Evolutionary conservation across 2,113 vertebrate species (phyloP), one percentile per base, ranked within the genome.

Genomic region (Zootoca vivipara): DNA sequence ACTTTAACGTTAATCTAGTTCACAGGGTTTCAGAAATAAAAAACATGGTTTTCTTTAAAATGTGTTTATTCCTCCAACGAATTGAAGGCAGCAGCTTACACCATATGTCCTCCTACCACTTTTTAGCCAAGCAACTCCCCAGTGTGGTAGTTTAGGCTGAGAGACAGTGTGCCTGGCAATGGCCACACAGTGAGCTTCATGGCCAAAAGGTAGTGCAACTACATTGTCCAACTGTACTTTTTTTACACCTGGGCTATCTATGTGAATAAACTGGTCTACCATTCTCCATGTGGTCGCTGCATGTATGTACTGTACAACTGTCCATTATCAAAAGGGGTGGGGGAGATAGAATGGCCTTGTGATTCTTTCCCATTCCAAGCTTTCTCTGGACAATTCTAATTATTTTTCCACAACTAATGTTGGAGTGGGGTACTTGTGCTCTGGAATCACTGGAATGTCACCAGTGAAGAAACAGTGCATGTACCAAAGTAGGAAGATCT

Each of bases 11-110:
- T 82, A 35, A 75, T 65, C 7, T 8, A 22, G 73, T 90, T 78
- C 69, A 82, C 69, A 6, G 52, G 38, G 78, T 78, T 89, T 83
- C 70, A 69, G 91, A 83, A 83, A 84, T 87, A 30, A 3, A 3
- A 28, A 5, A 16, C 28, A 52, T 74, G 12, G 16, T 62, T 62
- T 62, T 20, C 58, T 62, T 20, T 4, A 62, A 62, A 62, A 62
- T 62, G 5, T 0, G 1, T 62, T 62, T 62, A 62, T 62, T 62
- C 18, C 58, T 62, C 58, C 18, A 62, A 62, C 3, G 15, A 62
- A 20, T 5, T 18, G 18, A 62, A 62, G 58, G 58, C 58, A 62
- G 58, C 58, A 62, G 58, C 18, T 18, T 62, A 62, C 18, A 62
- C 5, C 13, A 20, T 62, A 5, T 20, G 13, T 62, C 58, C 58